Percentiles rank a stretch among this genome's conserved stretches.
Evolutionary conservation across 2,113 vertebrate genomes (phyloP).

Genomic region (Puffinus mauretanicus): DNA sequence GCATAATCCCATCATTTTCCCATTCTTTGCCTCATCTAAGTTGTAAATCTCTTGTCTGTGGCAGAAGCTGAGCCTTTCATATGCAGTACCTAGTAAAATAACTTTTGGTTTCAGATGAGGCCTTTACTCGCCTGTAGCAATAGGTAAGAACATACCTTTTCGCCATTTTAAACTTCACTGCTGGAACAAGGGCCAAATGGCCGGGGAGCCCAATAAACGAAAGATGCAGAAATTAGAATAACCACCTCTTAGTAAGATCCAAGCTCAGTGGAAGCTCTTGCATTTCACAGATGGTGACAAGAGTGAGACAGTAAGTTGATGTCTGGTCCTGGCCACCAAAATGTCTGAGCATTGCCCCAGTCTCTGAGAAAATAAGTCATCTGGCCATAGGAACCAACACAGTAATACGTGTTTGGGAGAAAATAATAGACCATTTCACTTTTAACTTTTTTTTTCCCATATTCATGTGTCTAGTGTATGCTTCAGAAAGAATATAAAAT

Average conservation of each 20-base stretch:
- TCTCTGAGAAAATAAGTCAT: background rate
- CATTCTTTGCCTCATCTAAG: background rate
- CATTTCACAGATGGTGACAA: background rate
- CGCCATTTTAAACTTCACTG: background rate
- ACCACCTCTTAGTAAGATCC: background rate
- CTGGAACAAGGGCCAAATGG: background rate
- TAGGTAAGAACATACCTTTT: background rate
- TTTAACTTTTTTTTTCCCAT: background rate
- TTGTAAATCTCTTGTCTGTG: conserved; percentile 39
- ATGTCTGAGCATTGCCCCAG: background rate
- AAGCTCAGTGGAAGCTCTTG: background rate
- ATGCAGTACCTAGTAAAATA: background rate
- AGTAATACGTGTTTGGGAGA: background rate
- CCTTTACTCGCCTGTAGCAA: background rate
- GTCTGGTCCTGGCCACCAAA: background rate
- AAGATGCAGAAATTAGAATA: background rate
- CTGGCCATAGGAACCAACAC: background rate
- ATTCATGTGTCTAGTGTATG: accelerated
- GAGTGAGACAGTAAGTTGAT: background rate
- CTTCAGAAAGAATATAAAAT: background rate
- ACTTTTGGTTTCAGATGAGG: background rate
- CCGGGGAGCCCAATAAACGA: background rate
- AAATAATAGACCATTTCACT: background rate
- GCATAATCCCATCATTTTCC: background rate
- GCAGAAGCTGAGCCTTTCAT: background rate